Evolutionary conservation across 2,888 invertebrate species (phyloP), one percentile per base, ranked within the genome.

Genomic region (Cheilosia pagana): DNA sequence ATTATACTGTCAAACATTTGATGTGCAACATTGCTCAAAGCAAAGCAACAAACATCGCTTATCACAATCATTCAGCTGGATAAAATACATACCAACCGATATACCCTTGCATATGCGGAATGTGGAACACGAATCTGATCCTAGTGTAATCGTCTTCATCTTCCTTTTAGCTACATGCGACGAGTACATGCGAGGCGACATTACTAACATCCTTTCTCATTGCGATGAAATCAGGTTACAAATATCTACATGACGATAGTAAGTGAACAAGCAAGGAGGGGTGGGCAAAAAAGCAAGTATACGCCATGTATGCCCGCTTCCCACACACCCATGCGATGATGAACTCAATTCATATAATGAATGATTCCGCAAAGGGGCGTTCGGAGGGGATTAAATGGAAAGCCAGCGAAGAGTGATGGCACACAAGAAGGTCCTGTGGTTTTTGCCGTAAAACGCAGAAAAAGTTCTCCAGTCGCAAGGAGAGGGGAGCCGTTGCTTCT

Each of bases 341-440:
- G 78, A 83, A 78, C 78, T 83, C 78, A 68, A 78, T 83, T 83
- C 82, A 74, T 63, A 45, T 78, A 83, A 83, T 83, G 67, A 82
- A 72, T 62, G 74, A 79, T 63, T 79, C 79, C 63, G 52, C 74
- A 79, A 65, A 59, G 52, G 53, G 60, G 60, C 53, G 48, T 31
- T 16, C 55, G 35, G 23, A n/a, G 35, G 50, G 45, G 45, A 57
- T 16, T 52, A 67, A 67, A 50, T 39, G 39, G 35, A 53, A 50
- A 62, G 45, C 70, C 57, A 52, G 65, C 52, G 25, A 63, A 68
- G 72, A 78, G 67, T 68, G 28, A 74, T 81, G 65, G 75, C 70
- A 57, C 41, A 82, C 39, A 45, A 60, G 78, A 50, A 71, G 39
- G 71, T 71, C 60, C 50, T 78, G 59, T 43, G 63, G 62, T 78